Base-by-base conservation (phyloP, 2,113 vertebrate genomes). In the Motacilla tschutschensis region DNA sequence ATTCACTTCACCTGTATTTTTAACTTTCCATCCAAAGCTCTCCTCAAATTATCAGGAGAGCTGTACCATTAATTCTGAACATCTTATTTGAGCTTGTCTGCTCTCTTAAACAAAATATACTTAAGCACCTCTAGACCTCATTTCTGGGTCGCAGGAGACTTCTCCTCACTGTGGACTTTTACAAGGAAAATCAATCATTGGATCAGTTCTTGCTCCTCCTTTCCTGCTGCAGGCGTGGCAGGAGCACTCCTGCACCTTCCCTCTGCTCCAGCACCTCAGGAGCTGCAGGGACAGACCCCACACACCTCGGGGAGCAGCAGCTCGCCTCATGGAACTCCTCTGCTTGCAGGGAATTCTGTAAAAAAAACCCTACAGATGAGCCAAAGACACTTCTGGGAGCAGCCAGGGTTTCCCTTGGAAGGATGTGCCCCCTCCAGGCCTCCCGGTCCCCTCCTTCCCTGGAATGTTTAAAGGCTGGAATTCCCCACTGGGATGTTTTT, bases 1-100 rank as follows among this genome's bases (percentile, higher is more conserved):
- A 92, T 82, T 93, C 88, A 69, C 83, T 91, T 79, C 88, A 88
- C 86, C 92, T 86, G 60, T 66, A 84, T 69, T 90, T 89, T 92
- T 90, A 93, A 88, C 88, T 94, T 93, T 78, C 69, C 88, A 75
- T 87, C 89, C 91, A 79, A 90, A 75, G 64, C 92, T 85, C 93
- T 86, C 71, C 64, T 91, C 60, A 20, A 93, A 94, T 95, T 74
- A 91, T 38, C 94, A 79, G 21, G 89, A 95, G 92, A 90, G 89
- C 85, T 93, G 89, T 79, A 77, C 77, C 82, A 88, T 94, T 93
- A 94, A 94, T 92, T 93, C 55, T 17, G 70, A 95, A 83, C 89
- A 91, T 89, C 73, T 85, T 86, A 79, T 57, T 93, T 65, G 50
- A 83, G 86, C 77, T 12, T 41, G 85, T 89, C 86, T 89, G 2